Percentiles rank a stretch among this genome's conserved stretches.
Conservation (phyloP, 30 jellyfish, hydroid and myxozoan species). For the Turritopsis rubra region DNA sequence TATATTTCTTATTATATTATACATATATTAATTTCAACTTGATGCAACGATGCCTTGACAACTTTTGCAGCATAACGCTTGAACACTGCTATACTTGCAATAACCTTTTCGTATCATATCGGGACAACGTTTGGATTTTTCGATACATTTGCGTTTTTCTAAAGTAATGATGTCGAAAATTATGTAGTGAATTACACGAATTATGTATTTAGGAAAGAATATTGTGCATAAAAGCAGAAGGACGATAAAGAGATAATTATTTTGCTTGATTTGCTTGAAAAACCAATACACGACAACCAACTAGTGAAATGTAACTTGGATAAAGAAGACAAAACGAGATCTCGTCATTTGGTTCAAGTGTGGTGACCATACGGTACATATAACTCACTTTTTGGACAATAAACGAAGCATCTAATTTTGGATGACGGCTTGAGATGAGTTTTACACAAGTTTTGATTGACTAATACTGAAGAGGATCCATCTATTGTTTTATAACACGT, state of each 20-base stretch:
- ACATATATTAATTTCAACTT: no score
- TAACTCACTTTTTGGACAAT: slow-evolving; percentile 2
- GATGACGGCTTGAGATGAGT: not conserved
- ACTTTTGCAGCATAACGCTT: not conserved
- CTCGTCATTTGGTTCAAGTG: no score
- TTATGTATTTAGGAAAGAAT: no score
- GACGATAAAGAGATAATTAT: no score
- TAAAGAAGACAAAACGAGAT: no score
- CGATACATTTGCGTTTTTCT: slow-evolving; percentile 4
- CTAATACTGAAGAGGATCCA: not conserved
- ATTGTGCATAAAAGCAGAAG: no score
- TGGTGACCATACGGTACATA: no score
- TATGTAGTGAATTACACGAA: not conserved
- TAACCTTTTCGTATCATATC: not conserved
- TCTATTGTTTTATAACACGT: slow-evolving; percentile 2
- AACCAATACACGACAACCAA: no score
- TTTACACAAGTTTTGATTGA: not conserved
- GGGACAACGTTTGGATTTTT: not conserved
- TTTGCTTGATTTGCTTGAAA: no score
- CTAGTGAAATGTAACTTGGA: no score
- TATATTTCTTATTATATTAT: no score
- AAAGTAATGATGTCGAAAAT: not conserved
- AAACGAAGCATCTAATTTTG: not conserved
- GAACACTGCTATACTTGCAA: not conserved
- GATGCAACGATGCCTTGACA: no score